These are phyloP conservation scores for Mayetiola destructor DNA, from an alignment of 2,888 invertebrate genomes.

Conservation along the genomic window DNA sequence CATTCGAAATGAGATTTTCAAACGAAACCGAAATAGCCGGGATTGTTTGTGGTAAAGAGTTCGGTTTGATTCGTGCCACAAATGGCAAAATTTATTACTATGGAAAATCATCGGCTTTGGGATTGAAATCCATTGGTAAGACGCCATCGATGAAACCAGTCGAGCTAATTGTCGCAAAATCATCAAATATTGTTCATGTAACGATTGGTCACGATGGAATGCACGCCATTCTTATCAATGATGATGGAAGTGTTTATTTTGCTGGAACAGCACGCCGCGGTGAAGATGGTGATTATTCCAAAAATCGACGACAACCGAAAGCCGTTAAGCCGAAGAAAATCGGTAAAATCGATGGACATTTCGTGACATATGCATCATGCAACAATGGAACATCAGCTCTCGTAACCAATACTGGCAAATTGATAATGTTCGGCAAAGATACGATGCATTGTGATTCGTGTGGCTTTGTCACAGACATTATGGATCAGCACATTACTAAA, in stretches of 20 bases:
- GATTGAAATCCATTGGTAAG: conserved; percentile 50
- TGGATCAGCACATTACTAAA: conserved; percentile 53
- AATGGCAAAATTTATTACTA: conserved; percentile 78
- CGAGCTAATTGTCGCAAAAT: conserved; percentile 50
- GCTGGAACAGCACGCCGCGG: conserved; percentile 74
- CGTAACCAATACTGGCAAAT: conserved; percentile 75
- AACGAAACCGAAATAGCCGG: conserved; percentile 66
- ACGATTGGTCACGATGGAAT: conserved; percentile 88
- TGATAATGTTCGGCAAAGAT: conserved; percentile 92
- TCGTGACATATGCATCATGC: conserved; percentile 70
- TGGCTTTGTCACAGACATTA: conserved; percentile 60
- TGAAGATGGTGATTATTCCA: conserved; percentile 79
- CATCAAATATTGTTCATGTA: conserved; percentile 58
- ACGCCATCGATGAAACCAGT: conserved; percentile 36
- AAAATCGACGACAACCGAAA: conserved; percentile 71
- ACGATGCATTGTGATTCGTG: conserved; percentile 60
- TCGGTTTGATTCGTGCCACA: conserved; percentile 68
- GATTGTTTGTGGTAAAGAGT: conserved; percentile 79
- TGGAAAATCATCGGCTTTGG: conserved; percentile 73
- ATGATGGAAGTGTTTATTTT: conserved; percentile 83
- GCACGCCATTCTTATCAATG: conserved; percentile 79
- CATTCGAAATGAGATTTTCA: conserved; percentile 42
- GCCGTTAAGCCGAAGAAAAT: conserved; percentile 87
- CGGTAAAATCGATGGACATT: conserved; percentile 73
- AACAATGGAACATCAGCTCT: conserved; percentile 91